A percentile compares a stretch with the other conserved stretches of the same genome.
phyloP scores from a whole-genome alignment of 2,113 vertebrate genomes.

The Clarias magur region DNA sequence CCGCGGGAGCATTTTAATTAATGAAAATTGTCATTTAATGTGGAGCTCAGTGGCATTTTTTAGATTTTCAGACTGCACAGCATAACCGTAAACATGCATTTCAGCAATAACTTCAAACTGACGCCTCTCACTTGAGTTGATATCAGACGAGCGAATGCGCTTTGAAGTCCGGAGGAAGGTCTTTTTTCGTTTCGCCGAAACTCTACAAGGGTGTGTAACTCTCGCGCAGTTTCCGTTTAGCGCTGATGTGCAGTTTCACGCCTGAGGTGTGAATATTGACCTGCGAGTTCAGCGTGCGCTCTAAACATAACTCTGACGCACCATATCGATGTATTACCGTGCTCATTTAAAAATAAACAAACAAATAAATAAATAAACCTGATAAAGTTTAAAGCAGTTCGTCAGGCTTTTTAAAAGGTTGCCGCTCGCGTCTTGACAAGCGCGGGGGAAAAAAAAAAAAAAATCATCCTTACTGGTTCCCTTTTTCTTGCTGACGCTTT shows the following conservation, averaged over 20 bases:
- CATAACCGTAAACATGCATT: neutral
- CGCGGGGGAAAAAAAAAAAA: neutral
- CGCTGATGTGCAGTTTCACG: neutral
- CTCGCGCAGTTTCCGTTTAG: neutral
- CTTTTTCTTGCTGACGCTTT: neutral
- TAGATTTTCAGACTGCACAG: neutral
- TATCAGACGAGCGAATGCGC: neutral
- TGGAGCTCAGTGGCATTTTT: neutral
- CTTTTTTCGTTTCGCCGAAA: neutral
- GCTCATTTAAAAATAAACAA: neutral
- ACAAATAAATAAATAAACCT: neutral
- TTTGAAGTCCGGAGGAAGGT: neutral
- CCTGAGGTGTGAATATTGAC: neutral
- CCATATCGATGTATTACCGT: neutral
- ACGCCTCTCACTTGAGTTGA: neutral
- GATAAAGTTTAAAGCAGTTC: neutral
- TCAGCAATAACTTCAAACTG: neutral
- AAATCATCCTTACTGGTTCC: neutral
- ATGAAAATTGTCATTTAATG: neutral
- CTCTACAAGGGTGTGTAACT: neutral
- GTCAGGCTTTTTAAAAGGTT: neutral
- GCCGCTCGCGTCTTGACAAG: neutral
- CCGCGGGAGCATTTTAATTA: neutral
- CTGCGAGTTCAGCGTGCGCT: neutral
- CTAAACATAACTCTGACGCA: neutral